Evolutionary conservation across 2,113 vertebrate species (phyloP).

Genomic region (Zeus faber): DNA sequence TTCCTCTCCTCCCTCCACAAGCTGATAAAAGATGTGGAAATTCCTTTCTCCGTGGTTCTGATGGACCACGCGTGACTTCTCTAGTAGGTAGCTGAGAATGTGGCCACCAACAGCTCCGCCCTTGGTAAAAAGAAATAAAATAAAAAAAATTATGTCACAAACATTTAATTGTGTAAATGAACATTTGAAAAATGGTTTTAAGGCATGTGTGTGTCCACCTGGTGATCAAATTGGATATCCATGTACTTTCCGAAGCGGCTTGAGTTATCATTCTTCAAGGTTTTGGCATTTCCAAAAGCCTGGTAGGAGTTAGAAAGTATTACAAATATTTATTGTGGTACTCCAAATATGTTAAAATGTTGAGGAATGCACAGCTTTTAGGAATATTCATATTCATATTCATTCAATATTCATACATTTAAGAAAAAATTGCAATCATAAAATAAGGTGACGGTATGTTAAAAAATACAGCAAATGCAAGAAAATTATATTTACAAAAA

Average conservation of each 20-base stretch:
- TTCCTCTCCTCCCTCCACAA: conserved; percentile 88
- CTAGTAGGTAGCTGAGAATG: conserved; percentile 94
- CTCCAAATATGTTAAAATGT: too few species aligned
- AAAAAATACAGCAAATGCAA: too few species aligned
- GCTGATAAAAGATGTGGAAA: conserved; percentile 97
- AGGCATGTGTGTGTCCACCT: conserved; percentile 71
- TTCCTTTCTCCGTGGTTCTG: conserved; percentile 95
- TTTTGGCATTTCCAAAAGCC: conserved; percentile 98
- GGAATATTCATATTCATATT: too few species aligned
- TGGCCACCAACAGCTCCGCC: conserved; percentile 92
- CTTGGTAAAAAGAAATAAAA: too few species aligned
- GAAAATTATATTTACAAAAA: too few species aligned
- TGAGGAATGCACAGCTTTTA: too few species aligned
- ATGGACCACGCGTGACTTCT: conserved; percentile 93
- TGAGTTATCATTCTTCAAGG: conserved; percentile 96
- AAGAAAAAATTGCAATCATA: too few species aligned
- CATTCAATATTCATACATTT: too few species aligned
- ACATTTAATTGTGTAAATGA: background rate
- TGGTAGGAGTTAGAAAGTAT: too few species aligned
- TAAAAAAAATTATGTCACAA: too few species aligned
- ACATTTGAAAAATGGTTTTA: background rate
- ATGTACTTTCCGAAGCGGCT: conserved; percentile 99
- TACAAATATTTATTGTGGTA: too few species aligned
- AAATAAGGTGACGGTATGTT: too few species aligned
- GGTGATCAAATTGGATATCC: conserved; percentile 97